Conservation (phyloP, 2,888 invertebrate species). For the Nipponacmea schrenckii region DNA sequence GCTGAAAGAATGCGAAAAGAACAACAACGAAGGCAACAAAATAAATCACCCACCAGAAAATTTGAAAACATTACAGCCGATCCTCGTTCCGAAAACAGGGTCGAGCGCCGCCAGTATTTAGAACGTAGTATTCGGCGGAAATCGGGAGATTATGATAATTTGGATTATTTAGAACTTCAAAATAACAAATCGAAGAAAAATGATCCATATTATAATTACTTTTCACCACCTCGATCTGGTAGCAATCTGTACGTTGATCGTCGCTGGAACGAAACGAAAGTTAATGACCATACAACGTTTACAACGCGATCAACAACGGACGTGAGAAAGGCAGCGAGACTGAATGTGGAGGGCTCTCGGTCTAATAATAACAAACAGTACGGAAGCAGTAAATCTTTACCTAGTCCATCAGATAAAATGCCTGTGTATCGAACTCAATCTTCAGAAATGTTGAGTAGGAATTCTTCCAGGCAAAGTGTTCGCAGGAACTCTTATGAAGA, state of each 20-base stretch:
- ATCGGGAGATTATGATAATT: not conserved
- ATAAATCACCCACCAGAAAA: not conserved
- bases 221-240: not conserved
- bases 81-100: not conserved
- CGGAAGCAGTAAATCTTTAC: not conserved
- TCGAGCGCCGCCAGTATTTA: not conserved
- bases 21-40: not conserved
- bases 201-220: constrained; percentile 1
- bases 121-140: not conserved
- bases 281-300: no score
- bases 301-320: not conserved
- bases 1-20: not conserved
- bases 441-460: not conserved
- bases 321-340: not conserved
- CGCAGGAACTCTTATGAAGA: constrained; percentile 11
- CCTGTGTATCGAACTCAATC: not conserved
- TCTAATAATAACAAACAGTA: not conserved
- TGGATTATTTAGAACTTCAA: not conserved
- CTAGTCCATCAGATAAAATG: not conserved
- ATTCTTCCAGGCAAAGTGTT: not conserved
- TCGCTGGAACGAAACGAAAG: not conserved
- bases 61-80: not conserved
- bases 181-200: not conserved
- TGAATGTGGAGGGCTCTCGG: not conserved
- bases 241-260: not conserved